phyloP scores from a whole-genome alignment of 2,113 vertebrate genomes.

The Theristicus caerulescens region DNA sequence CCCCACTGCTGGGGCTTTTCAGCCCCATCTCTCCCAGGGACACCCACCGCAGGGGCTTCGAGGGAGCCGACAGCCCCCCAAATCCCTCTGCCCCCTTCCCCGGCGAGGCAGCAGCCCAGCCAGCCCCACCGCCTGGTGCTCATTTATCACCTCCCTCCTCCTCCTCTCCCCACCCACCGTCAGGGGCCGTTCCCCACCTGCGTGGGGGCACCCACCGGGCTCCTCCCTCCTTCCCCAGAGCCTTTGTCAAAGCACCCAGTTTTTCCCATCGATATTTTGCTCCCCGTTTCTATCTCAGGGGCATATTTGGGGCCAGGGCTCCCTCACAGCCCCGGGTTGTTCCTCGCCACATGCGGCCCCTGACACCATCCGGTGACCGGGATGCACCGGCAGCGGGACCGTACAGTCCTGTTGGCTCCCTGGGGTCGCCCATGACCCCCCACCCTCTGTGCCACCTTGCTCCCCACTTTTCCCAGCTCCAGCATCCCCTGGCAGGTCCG shows the following conservation, averaged over 20 bases:
- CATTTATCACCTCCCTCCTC: not conserved
- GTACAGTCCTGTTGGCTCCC: not conserved
- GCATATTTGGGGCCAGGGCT: not conserved
- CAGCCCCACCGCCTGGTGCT: not conserved
- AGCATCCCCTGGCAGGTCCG: rapidly evolving
- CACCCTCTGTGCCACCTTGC: not conserved
- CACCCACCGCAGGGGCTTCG: not conserved
- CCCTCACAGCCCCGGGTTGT: rapidly evolving
- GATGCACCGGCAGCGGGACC: not conserved
- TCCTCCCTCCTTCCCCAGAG: not conserved
- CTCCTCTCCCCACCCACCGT: not conserved
- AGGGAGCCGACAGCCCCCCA: not conserved
- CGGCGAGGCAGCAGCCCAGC: not conserved
- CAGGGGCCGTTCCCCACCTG: not conserved
- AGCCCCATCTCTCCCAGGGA: rapidly evolving
- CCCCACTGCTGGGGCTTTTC: rapidly evolving
- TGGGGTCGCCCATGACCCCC: not conserved
- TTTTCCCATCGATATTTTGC: not conserved
- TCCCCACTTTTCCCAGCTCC: not conserved
- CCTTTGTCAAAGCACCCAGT: not conserved
- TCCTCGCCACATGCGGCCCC: not conserved
- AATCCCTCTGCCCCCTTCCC: not conserved
- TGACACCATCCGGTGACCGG: rapidly evolving
- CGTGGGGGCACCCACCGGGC: not conserved
- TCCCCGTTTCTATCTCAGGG: rapidly evolving